Evolutionary conservation across 2,797 vertebrate species (phyloP).

Genomic region (Tiaroga cobitis): DNA sequence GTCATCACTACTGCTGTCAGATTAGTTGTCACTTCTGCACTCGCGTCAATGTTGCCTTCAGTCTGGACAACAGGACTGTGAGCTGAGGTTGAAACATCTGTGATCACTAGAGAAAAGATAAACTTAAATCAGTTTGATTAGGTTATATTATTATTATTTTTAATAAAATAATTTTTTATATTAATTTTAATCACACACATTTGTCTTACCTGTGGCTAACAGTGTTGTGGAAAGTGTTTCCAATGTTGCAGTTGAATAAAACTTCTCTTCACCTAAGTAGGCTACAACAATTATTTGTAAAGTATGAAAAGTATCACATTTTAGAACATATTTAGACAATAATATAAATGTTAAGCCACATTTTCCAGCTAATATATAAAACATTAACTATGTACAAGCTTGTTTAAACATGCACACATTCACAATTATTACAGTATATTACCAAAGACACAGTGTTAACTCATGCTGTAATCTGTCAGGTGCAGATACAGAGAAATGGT

Average conservation of each 20-base stretch:
- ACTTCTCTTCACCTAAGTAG: background rate
- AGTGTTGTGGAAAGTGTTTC: background rate
- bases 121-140: background rate
- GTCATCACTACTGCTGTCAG: background rate
- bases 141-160: background rate
- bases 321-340: background rate
- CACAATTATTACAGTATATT: too few relatives aligned
- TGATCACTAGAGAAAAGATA: background rate
- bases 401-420: too few relatives aligned
- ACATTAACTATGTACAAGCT: too few relatives aligned
- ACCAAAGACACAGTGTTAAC: too few relatives aligned
- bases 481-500: too few relatives aligned
- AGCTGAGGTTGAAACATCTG: background rate
- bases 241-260: background rate
- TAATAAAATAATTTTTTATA: too few relatives aligned
- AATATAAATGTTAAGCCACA: background rate
- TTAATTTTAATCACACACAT: background rate
- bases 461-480: too few relatives aligned
- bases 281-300: background rate
- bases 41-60: background rate
- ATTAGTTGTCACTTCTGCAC: background rate
- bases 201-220: background rate
- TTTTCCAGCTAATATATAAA: background rate
- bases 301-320: background rate
- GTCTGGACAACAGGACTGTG: background rate